Conservation (phyloP, 92 coral and sea anemone genomes). For the Muricea muricata region DNA sequence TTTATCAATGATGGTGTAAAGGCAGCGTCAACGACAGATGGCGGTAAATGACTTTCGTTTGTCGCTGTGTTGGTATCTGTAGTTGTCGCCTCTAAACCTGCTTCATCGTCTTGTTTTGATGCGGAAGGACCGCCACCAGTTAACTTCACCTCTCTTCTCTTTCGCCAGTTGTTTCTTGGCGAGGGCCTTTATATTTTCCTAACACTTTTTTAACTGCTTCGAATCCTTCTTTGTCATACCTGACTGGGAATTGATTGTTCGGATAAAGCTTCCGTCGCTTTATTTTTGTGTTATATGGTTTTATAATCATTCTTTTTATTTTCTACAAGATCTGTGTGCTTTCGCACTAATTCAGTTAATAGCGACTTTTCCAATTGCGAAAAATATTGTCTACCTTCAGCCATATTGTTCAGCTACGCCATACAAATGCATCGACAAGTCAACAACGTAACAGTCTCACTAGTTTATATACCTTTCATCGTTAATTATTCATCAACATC, state of each 20-base stretch:
- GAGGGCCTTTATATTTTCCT: too few relatives aligned
- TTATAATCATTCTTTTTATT: slow-evolving; percentile 23
- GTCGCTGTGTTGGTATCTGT: neutral
- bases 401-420: neutral
- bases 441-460: neutral
- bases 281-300: neutral
- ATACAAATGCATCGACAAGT: neutral
- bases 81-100: neutral
- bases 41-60: neutral
- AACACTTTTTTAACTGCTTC: too few relatives aligned
- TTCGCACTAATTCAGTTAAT: neutral
- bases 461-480: too few relatives aligned
- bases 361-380: neutral
- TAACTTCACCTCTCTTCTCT: too few relatives aligned
- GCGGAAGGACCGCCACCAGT: too few relatives aligned
- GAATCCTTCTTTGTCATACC: too few relatives aligned
- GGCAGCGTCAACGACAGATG: slow-evolving; percentile 7
- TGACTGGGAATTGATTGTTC: too few relatives aligned
- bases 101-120: neutral
- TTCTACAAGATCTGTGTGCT: neutral
- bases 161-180: too few relatives aligned
- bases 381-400: neutral
- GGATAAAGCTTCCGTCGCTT: neutral
- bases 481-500: too few relatives aligned
- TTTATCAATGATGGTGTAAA: neutral